Evolutionary conservation across 2,113 vertebrate genomes (phyloP).

Genomic region (Copsychus sechellarum): DNA sequence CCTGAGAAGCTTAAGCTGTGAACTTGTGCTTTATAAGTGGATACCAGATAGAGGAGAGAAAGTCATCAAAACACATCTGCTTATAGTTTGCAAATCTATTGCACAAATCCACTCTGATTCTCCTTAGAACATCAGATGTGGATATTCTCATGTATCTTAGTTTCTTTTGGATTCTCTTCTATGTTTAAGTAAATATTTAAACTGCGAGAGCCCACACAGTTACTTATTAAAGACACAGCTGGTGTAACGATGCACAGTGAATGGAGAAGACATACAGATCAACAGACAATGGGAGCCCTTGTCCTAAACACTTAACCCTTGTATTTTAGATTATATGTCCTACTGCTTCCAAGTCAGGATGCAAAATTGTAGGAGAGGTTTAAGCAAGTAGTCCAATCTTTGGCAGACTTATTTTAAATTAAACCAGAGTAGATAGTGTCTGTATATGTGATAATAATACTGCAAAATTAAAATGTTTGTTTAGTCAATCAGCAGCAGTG

Average conservation of each 20-base stretch:
- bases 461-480: neutral
- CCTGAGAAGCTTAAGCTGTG: neutral
- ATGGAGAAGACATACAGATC: neutral
- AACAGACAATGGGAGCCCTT: neutral
- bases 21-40: neutral
- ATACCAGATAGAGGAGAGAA: neutral
- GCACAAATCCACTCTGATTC: neutral
- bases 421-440: neutral
- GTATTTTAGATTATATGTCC: neutral
- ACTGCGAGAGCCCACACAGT: neutral
- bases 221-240: slow-evolving; percentile 54
- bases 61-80: slow-evolving; percentile 17
- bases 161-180: neutral
- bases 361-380: neutral
- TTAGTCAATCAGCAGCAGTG: neutral
- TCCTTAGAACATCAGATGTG: neutral
- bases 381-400: neutral
- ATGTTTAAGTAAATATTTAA: slow-evolving; percentile 54
- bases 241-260: neutral
- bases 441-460: neutral
- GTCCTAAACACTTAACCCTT: neutral
- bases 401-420: neutral
- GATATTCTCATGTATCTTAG: slow-evolving; percentile 23
- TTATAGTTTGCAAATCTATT: neutral
- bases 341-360: neutral